Conservation (phyloP, 1,140 invertebrate species). For the Nixonia krombeini region DNA sequence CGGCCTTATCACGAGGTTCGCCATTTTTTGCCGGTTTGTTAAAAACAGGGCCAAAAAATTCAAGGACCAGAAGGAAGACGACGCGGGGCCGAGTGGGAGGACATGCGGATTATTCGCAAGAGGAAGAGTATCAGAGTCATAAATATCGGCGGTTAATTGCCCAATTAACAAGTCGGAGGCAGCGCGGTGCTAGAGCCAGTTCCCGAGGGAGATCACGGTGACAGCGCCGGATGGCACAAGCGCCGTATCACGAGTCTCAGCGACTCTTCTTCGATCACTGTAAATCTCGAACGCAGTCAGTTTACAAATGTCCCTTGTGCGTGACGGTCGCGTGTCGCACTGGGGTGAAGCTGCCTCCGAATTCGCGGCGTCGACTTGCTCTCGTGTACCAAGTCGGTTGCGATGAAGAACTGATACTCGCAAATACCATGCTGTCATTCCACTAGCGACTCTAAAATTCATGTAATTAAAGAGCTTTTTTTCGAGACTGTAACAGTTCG, state of each 20-base stretch:
- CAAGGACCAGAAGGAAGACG: background rate
- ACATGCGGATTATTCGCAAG: background rate
- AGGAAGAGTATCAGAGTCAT: conserved; percentile 34
- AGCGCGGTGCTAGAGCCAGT: conserved; percentile 30
- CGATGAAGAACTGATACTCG: too few species aligned
- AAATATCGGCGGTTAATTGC: conserved; percentile 53
- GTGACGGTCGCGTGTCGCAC: conserved; percentile 31
- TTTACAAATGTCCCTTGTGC: conserved; percentile 51
- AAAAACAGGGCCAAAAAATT: background rate
- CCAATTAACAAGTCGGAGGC: conserved; percentile 49
- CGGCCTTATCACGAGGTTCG: too few species aligned
- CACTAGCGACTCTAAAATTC: too few species aligned
- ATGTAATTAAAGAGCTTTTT: too few species aligned
- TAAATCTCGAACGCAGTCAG: conserved; percentile 47
- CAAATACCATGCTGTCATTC: too few species aligned
- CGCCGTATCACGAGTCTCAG: conserved; percentile 61
- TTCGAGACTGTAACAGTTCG: too few species aligned
- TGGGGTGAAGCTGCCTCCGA: too few species aligned
- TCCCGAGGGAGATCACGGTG: conserved; percentile 63
- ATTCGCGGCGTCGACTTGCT: too few species aligned
- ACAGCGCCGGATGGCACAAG: conserved; percentile 68
- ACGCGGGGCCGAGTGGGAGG: background rate
- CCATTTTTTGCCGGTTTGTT: too few species aligned
- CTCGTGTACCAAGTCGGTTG: too few species aligned
- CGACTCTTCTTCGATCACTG: conserved; percentile 49